These are phyloP conservation scores for Rallus crepitans DNA, from an alignment of 2,797 vertebrate species.

Conservation along the genomic window DNA sequence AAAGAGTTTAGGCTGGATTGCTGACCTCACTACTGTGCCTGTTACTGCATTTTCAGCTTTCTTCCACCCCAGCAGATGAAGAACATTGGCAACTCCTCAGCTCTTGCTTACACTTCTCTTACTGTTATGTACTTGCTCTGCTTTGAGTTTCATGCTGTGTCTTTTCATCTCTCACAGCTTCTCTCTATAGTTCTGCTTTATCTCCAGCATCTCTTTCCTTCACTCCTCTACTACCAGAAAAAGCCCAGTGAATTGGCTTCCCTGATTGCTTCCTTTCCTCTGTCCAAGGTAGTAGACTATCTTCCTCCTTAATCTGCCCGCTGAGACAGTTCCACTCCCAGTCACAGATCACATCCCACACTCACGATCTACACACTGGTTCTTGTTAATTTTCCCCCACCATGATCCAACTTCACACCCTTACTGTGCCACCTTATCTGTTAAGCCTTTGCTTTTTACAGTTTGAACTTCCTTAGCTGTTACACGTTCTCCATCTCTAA, in stretches of 20 bases:
- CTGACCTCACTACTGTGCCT: background rate
- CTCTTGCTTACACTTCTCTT: fast-evolving
- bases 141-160: background rate
- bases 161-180: background rate
- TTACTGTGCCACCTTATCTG: background rate
- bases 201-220: background rate
- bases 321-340: background rate
- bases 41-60: background rate
- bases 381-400: background rate
- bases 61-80: background rate
- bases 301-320: background rate
- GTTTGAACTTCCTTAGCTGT: background rate
- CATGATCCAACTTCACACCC: background rate
- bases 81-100: background rate
- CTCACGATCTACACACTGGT: background rate
- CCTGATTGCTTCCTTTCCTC: background rate
- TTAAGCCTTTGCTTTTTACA: background rate
- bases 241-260: background rate
- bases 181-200: background rate
- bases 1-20: background rate
- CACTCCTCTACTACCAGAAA: background rate
- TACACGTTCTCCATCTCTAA: background rate
- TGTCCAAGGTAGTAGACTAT: background rate
- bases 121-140: background rate
- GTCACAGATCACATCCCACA: background rate